phyloP scores from a whole-genome alignment of 2,797 vertebrate species.

The Schizopygopsis pylzovi region DNA sequence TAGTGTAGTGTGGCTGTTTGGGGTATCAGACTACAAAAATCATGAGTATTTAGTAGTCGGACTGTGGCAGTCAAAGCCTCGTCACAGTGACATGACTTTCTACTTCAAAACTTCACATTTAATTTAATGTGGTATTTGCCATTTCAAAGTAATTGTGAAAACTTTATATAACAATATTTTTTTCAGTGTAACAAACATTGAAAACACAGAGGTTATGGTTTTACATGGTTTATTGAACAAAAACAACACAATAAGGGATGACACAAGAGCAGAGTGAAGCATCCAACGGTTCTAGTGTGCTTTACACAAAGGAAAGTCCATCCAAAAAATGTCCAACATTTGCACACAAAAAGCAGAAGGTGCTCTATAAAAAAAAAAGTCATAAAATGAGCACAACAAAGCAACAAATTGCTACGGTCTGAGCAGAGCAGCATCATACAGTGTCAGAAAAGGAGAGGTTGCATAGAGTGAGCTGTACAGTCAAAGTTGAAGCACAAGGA shows the following conservation, averaged over 20 bases:
- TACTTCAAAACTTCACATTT: background rate
- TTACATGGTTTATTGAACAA: conserved; percentile 55
- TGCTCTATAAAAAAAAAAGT: background rate
- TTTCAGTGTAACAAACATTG: background rate
- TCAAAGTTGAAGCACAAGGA: conserved; percentile 19
- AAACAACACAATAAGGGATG: conserved; percentile 40
- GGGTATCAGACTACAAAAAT: background rate
- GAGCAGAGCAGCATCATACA: conserved; percentile 48
- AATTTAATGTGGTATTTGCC: background rate
- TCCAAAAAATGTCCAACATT: background rate
- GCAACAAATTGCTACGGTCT: background rate
- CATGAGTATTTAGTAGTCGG: conserved; percentile 9
- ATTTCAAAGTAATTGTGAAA: too few species aligned
- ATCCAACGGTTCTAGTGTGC: conserved; percentile 25
- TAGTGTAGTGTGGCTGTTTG: conserved; percentile 26
- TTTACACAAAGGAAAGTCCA: conserved; percentile 3
- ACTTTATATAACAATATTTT: too few species aligned
- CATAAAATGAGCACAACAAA: background rate
- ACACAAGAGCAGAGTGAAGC: conserved; percentile 21
- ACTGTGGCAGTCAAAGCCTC: background rate
- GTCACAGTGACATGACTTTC: background rate
- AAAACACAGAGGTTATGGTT: background rate
- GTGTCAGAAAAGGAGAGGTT: conserved; percentile 42
- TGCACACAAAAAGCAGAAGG: conserved; percentile 4
- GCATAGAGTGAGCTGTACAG: conserved; percentile 36